Evolutionary conservation across 2,797 vertebrate genomes (phyloP).

Genomic region (Pseudochirops corinnae): DNA sequence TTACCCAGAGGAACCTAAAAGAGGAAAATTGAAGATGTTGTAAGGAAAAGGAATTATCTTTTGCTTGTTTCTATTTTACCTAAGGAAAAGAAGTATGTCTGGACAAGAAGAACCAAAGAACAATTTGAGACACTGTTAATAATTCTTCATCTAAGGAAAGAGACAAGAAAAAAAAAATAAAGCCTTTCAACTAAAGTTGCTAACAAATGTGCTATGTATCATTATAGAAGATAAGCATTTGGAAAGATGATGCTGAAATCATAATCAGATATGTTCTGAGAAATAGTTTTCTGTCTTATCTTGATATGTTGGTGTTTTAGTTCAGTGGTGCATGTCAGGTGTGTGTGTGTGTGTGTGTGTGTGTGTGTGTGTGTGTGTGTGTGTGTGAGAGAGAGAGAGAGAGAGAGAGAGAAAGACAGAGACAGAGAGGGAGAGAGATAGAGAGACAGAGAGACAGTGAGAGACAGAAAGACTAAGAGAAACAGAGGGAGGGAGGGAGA

Average conservation of each 20-base stretch:
- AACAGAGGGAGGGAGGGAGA: no score
- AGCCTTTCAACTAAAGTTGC: constrained; percentile 12
- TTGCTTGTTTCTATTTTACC: constrained; percentile 37
- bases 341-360: no score
- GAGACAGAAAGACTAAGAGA: not conserved
- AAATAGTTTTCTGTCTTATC: not conserved
- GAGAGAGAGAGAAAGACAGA: no score
- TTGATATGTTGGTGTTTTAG: not conserved
- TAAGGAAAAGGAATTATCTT: constrained; percentile 60
- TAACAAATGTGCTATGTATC: not conserved
- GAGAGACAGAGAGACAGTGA: not conserved
- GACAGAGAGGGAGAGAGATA: no score
- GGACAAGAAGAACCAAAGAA: constrained; percentile 17
- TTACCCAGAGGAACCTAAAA: constrained; percentile 37
- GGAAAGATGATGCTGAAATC: not conserved
- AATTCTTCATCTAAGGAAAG: constrained; percentile 47
- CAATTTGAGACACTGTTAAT: not conserved
- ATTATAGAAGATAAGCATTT: not conserved
- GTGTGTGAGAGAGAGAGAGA: no score
- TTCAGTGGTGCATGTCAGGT: not conserved
- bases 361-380: no score
- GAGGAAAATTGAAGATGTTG: not conserved
- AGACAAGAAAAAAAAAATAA: not conserved
- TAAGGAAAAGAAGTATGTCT: constrained; percentile 38
- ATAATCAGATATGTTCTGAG: not conserved